Evolutionary conservation across 2,113 vertebrate genomes (phyloP), one percentile per base, ranked within the genome.

Genomic region (Opisthocomus hoazin): DNA sequence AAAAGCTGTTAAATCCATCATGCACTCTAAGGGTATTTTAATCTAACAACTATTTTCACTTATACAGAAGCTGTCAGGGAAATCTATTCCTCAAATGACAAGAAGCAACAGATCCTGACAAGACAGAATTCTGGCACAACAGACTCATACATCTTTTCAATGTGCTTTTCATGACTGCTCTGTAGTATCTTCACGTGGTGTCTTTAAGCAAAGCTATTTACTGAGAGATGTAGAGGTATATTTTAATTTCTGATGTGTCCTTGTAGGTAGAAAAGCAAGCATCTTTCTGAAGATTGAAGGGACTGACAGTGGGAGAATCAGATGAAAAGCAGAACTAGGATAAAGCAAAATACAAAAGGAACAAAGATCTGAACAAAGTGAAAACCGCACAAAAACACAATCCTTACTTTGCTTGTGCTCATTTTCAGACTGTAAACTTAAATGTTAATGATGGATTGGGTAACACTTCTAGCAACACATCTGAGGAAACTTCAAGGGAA

Each of bases 1-100:
- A 95, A 96, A 93, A 96, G 83, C 85, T 83, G 94, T 95, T 95
- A 95, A 96, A 96, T 90, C 96, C 65, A 32, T 90, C 81, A 50
- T 64, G 76, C 86, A 80, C 70, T 95, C 39, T 68, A 90, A 95
- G 94, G 88, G 75, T 93, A 95, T 96, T 94, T 93, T 91, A 92
- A 94, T 80, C 87, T 96, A 96, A 96, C 19, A 21, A 96, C 73
- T 95, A 64, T 91, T 96, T 96, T 92, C 94, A 94, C 88, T 96
- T 94, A 82, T 53, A 81, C 26, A 93, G 71, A 85, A 94, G 63
- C 57, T 90, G 63, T 71, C 84, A 71, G 41, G 77, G 95, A 84
- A 96, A 97, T 85, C 80, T 74, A 90, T 95, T 96, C 60, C 68
- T 95, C 69, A 92, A 89, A 88, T 43, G 58, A 81, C 36, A 56